A percentile compares a stretch with the other conserved stretches of the same genome.
These are phyloP conservation scores for Eupithecia abbreviata DNA, from an alignment of 2,888 invertebrate genomes.

Conservation along the genomic window DNA sequence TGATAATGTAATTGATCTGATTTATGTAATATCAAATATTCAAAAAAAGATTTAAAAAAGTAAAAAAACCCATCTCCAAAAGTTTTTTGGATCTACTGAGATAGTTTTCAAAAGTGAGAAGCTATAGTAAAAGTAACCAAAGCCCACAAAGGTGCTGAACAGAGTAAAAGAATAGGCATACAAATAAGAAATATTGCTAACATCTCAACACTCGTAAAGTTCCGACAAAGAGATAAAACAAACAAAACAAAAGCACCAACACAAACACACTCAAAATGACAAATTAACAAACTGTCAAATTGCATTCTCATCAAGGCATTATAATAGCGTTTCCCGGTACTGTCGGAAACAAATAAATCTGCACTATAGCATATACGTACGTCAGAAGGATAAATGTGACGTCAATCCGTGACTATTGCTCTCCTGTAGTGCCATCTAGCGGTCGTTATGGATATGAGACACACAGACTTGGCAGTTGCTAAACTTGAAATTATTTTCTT, in stretches of 20 bases:
- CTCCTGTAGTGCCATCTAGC: conserved; percentile 51
- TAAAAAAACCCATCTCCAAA: neutral
- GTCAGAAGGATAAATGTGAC: conserved; percentile 78
- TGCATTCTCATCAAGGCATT: conserved; percentile 69
- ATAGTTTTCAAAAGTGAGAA: neutral
- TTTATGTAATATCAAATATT: neutral
- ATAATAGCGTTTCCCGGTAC: conserved; percentile 73
- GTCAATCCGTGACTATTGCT: conserved; percentile 75
- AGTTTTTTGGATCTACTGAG: neutral
- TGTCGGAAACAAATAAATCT: conserved; percentile 79
- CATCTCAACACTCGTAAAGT: neutral
- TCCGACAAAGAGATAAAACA: conserved; percentile 7
- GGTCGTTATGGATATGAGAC: conserved; percentile 60
- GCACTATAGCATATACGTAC: conserved; percentile 65
- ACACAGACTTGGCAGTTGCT: conserved; percentile 46
- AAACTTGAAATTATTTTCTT: neutral
- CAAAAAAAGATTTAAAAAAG: neutral
- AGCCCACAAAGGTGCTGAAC: neutral
- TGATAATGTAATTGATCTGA: neutral
- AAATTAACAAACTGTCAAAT: conserved; percentile 62
- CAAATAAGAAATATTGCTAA: neutral
- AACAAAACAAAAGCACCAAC: conserved; percentile 17
- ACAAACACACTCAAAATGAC: conserved; percentile 48
- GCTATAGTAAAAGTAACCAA: neutral
- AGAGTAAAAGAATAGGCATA: neutral